A percentile compares a stretch with the other conserved stretches of the same genome.
phyloP scores from a whole-genome alignment of 1,140 invertebrate species.

The Drosophila nasuta region DNA sequence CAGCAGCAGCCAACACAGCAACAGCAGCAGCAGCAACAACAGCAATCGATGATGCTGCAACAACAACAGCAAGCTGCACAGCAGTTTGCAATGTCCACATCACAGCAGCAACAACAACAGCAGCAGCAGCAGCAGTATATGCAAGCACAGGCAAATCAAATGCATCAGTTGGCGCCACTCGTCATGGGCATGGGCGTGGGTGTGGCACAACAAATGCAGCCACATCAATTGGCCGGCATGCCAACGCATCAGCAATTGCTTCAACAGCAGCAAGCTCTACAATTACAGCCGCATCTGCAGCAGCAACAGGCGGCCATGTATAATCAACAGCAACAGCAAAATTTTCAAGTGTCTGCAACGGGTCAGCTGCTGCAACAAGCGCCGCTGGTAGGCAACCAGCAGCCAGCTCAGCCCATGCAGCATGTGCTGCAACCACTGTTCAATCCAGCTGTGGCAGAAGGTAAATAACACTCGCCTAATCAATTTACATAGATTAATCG shows the following conservation, averaged over 20 bases:
- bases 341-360: conserved; percentile 50
- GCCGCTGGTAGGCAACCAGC: conserved; percentile 60
- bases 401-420: conserved; percentile 62
- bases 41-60: conserved; percentile 44
- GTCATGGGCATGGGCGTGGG: conserved; percentile 34
- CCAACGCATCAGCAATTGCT: conserved; percentile 58
- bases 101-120: conserved; percentile 45
- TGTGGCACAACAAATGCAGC: conserved; percentile 44
- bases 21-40: conserved; percentile 35
- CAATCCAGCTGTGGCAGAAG: conserved; percentile 64
- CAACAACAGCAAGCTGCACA: conserved; percentile 56
- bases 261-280: conserved; percentile 56
- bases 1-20: conserved; percentile 45
- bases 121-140: conserved; percentile 53
- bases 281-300: conserved; percentile 62
- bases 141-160: conserved; percentile 58
- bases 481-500: not conserved
- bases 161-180: conserved; percentile 44
- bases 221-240: conserved; percentile 45
- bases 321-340: conserved; percentile 63
- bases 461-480: conserved; percentile 23
- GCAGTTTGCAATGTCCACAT: conserved; percentile 55
- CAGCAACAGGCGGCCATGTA: conserved; percentile 60
- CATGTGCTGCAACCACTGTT: conserved; percentile 72
- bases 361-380: conserved; percentile 71